Evolutionary conservation across 2,888 invertebrate species (phyloP).

Genomic region (Aspidiotus destructor): DNA sequence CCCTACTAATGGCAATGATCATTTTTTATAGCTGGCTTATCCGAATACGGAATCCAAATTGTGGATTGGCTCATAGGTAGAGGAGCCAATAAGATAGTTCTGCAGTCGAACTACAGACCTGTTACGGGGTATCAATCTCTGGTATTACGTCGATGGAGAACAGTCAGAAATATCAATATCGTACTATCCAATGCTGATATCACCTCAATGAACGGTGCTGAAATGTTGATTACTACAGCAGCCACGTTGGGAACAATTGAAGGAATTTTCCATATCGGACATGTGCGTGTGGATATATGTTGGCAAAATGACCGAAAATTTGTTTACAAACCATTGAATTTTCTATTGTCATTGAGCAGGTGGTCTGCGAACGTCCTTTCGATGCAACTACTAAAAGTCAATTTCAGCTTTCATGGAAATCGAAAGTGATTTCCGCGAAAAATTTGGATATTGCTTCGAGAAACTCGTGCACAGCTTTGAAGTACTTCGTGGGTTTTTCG

Average conservation of each 20-base stretch:
- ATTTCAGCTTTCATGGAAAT: conserved; percentile 24
- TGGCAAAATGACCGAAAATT: neutral
- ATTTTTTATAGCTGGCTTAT: conserved; percentile 25
- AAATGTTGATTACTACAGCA: conserved; percentile 27
- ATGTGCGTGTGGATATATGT: conserved; percentile 16
- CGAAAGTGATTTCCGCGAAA: conserved; percentile 22
- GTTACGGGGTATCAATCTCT: conserved; percentile 30
- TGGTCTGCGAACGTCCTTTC: conserved; percentile 14
- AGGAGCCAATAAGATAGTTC: conserved; percentile 33
- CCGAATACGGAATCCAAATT: conserved; percentile 27
- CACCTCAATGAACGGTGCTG: conserved; percentile 20
- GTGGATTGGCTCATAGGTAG: conserved; percentile 24
- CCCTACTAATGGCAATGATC: too few relatives aligned
- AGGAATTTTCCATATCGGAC: conserved; percentile 32
- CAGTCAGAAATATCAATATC: conserved; percentile 18
- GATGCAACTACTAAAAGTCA: conserved; percentile 23
- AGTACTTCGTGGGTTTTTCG: conserved; percentile 33
- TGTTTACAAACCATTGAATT: neutral
- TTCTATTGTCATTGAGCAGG: conserved; percentile 9
- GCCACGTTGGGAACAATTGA: conserved; percentile 26
- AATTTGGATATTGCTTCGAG: conserved; percentile 33
- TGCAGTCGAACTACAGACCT: conserved; percentile 23
- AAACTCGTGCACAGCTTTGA: conserved; percentile 27
- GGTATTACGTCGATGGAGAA: conserved; percentile 26
- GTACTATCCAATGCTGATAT: conserved; percentile 15